Base-by-base conservation (phyloP, 2,113 vertebrate genomes). In the Cercopithecus mona region DNA sequence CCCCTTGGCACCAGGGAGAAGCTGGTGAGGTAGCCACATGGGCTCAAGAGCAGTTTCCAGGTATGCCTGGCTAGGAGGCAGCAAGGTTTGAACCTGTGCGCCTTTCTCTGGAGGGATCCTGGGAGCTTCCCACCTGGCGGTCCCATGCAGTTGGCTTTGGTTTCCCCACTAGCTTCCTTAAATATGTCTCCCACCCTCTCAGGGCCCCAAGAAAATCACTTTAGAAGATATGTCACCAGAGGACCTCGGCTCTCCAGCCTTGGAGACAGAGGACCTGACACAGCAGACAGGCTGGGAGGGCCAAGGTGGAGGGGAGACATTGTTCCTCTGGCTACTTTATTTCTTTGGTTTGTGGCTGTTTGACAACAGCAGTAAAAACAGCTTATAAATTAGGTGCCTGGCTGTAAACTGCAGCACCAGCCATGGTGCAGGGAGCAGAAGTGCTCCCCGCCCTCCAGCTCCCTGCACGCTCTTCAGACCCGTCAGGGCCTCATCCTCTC, bases 311-410 rank as follows among this genome's bases (percentile, higher is more conserved):
- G 61, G 14, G 16, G 57, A 88, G 57, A 59, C 80, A 96, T 61
- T n/a, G n/a, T 96, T 96, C 97, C 93, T 68, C 82, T 6, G 35
- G 76, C 94, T 88, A 38, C 90, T 98, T 97, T 93, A 96, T 96
- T 96, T 84, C 95, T 90, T 97, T 97, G 96, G 97, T 98, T 98
- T 98, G 98, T 96, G 92, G 90, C 90, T 98, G 95, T 50, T 98
- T 98, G 98, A 98, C 89, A 95, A 96, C 97, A 70, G 5, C 97
- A 68, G 93, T 98, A 98, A 98, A 98, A 98, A 89, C 78, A 17
- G 80, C 23, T 72, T 40, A 85, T 98, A 98, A 98, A 98, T 98
- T 98, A 98, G 59, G 72, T 94, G 45, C 0, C 0, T 20, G 23
- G 66, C 87, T 87, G 87, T 98, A 98, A 98, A 98, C 96, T 1